These are phyloP conservation scores for Hylia prasina DNA, from an alignment of 2,113 vertebrate species.

Conservation along the genomic window DNA sequence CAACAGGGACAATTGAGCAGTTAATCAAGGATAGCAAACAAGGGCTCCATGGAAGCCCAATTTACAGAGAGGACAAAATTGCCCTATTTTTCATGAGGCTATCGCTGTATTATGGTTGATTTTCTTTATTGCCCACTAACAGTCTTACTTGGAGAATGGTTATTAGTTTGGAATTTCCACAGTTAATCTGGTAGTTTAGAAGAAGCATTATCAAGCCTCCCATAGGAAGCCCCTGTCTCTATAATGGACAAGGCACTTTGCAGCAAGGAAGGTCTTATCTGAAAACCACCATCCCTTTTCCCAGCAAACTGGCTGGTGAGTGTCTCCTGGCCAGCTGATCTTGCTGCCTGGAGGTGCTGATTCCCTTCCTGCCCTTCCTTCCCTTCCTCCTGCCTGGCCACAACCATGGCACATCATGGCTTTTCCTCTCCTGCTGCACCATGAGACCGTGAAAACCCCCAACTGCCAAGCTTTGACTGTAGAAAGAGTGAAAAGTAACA, in stretches of 20 bases:
- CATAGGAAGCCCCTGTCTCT: background rate
- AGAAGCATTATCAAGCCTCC: background rate
- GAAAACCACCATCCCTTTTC: background rate
- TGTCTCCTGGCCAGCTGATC: background rate
- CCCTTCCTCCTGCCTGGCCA: background rate
- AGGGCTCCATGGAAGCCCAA: conserved; percentile 41
- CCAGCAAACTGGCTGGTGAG: background rate
- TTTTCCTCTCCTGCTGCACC: background rate
- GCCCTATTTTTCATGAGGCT: conserved; percentile 61
- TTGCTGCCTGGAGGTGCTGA: background rate
- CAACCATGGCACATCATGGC: rapidly evolving
- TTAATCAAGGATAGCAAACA: conserved; percentile 65
- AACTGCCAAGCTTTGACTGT: background rate
- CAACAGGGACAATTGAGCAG: conserved; percentile 54
- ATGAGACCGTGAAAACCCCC: rapidly evolving
- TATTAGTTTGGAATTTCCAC: conserved; percentile 52
- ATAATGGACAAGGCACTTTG: background rate
- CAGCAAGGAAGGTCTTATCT: background rate
- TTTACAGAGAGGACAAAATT: conserved; percentile 58
- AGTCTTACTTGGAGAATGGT: conserved; percentile 25
- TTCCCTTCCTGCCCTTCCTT: background rate
- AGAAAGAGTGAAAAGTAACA: background rate
- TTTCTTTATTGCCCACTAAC: conserved; percentile 51
- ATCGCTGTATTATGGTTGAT: conserved; percentile 40
- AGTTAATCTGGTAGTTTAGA: conserved; percentile 34